Base-by-base conservation (phyloP, 2,888 invertebrate genomes). In the Stenichneumon culpator region DNA sequence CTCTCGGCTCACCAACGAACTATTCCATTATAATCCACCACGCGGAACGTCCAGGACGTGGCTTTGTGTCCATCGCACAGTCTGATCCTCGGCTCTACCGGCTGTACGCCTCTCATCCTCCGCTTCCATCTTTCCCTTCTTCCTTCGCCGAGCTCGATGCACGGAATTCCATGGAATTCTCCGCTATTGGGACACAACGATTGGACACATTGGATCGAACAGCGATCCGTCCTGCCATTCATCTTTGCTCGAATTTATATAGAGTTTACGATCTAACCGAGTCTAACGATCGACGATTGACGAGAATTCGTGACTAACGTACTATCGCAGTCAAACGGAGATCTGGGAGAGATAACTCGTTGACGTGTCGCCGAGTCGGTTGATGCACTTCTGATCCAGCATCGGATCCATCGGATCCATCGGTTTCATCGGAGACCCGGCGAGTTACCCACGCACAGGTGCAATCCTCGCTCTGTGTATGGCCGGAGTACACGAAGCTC, bases 21-120 rank as follows among this genome's bases (percentile, higher is more conserved):
- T 92, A 93, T 92, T 93, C 93, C 93, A 92, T 93, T 93, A 93
- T 92, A 93, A 91, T 91, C 90, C 91, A 91, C 91, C 90, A 90
- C 91, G 91, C 90, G 87, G 89, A 91, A 90, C 91, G 91, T 89
- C 89, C 89, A 83, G 89, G 89, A 89, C 90, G 90, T 90, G 89
- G 90, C 91, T 91, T 90, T 92, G 91, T 90, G 89, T 88, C 70
- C 78, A 69, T 78, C 82, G 69, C 78, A 44, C 57, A 54, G 67
- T 75, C 86, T 65, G 78, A 85, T 85, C 80, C 74, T 73, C 52
- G 70, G 67, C 77, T 82, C 70, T 77, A 52, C 73, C 39, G 70
- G 57, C 60, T 39, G 54, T 11, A 1, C 39, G 11, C 11, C 39
- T 39, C 39, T 54, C 70, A 75, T 57, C 73, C 44, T 28, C 39